phyloP scores from a whole-genome alignment of 2,113 vertebrate genomes.

The Antechinus flavipes region DNA sequence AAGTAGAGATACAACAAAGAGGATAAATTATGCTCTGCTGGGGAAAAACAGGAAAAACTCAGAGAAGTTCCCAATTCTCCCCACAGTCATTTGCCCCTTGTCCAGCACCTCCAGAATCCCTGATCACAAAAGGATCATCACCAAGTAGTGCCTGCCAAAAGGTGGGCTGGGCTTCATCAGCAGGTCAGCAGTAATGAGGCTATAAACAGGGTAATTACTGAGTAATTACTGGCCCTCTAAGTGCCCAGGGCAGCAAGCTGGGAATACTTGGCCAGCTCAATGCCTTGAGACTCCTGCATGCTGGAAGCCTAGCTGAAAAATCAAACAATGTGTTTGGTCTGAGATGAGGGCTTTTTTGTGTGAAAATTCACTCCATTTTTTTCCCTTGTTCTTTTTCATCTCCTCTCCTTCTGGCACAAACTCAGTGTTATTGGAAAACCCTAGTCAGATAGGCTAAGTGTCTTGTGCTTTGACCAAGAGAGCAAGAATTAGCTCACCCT shows the following conservation, averaged over 20 bases:
- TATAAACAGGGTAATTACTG: constrained; percentile 69
- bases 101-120: neutral
- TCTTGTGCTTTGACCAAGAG: constrained; percentile 1
- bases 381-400: neutral
- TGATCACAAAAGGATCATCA: constrained; percentile 37
- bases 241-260: constrained; percentile 28
- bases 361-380: neutral
- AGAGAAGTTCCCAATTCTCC: fast-evolving
- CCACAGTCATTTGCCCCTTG: neutral
- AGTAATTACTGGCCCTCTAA: constrained; percentile 57
- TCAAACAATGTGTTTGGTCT: neutral
- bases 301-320: constrained; percentile 54
- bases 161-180: constrained; percentile 49
- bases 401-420: constrained; percentile 21
- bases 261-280: constrained; percentile 55
- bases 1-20: neutral
- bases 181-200: constrained; percentile 68
- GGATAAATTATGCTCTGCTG: fast-evolving
- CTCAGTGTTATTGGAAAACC: constrained; percentile 16
- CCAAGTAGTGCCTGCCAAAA: constrained; percentile 70
- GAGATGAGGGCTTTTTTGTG: neutral
- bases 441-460: neutral
- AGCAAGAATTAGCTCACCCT: neutral
- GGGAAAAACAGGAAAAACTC: fast-evolving
- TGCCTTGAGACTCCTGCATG: neutral